Conservation (phyloP, 2,113 vertebrate genomes). For the Puntigrus tetrazona region DNA sequence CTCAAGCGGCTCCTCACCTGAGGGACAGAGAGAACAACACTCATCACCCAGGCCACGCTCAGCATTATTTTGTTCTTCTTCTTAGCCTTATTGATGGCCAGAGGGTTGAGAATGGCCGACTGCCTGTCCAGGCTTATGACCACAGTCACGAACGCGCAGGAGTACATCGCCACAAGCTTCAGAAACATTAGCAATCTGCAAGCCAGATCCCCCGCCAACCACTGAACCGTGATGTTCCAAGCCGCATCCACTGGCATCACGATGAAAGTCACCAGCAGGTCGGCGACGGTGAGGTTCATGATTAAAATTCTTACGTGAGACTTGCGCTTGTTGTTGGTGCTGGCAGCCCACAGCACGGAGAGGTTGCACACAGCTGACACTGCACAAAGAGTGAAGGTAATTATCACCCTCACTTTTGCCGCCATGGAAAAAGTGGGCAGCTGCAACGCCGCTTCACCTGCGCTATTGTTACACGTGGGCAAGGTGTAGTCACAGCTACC, state of each 20-base stretch:
- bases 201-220: conserved; percentile 79
- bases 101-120: conserved; percentile 81
- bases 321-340: conserved; percentile 71
- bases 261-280: conserved; percentile 82
- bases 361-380: conserved; percentile 79
- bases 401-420: conserved; percentile 79
- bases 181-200: conserved; percentile 86
- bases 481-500: conserved; percentile 62
- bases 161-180: conserved; percentile 86
- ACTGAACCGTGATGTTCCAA: conserved; percentile 89
- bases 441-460: conserved; percentile 59
- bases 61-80: conserved; percentile 82
- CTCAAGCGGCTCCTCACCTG: conserved; percentile 74
- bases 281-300: conserved; percentile 80
- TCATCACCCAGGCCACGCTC: conserved; percentile 79
- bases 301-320: conserved; percentile 83
- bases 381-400: conserved; percentile 79
- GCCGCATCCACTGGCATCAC: conserved; percentile 86
- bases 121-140: conserved; percentile 86
- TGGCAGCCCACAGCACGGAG: conserved; percentile 75
- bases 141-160: conserved; percentile 83
- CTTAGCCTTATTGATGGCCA: conserved; percentile 78
- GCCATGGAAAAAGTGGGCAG: conserved; percentile 85
- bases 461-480: conserved; percentile 58
- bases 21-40: conserved; percentile 76